Evolutionary conservation across 2,888 invertebrate species (phyloP).

Genomic region (Limnephilus lunatus): DNA sequence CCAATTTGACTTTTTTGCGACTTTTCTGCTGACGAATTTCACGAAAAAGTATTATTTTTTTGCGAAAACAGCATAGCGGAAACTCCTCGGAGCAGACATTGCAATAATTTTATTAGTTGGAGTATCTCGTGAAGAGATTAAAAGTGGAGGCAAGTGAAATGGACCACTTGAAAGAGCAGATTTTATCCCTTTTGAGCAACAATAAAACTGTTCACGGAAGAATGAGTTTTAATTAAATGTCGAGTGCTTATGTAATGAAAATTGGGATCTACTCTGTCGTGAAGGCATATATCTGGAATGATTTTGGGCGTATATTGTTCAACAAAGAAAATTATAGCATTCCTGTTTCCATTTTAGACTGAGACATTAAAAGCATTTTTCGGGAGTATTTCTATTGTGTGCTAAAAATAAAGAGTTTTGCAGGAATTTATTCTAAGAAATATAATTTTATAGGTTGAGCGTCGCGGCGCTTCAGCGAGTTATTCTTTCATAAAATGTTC

Average conservation of each 20-base stretch:
- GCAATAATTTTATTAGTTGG: slow-evolving; percentile 59
- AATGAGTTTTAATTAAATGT: slow-evolving; percentile 63
- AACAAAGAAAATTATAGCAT: slow-evolving; percentile 13
- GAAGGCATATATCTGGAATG: slow-evolving; percentile 43
- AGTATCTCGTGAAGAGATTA: slow-evolving; percentile 59
- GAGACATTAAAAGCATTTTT: neutral
- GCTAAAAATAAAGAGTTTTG: neutral
- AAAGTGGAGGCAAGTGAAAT: slow-evolving; percentile 52
- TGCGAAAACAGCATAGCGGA: neutral
- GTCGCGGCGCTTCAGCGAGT: neutral
- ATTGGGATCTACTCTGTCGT: slow-evolving; percentile 53
- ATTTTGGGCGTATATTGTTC: slow-evolving; percentile 39
- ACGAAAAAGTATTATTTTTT: neutral
- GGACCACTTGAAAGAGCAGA: slow-evolving; percentile 61
- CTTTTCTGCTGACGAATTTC: neutral
- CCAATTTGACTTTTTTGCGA: neutral
- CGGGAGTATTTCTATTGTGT: neutral
- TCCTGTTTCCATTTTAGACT: slow-evolving; percentile 34
- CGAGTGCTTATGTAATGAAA: slow-evolving; percentile 58
- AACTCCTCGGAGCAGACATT: slow-evolving; percentile 32
- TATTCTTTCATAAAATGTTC: neutral
- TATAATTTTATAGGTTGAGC: neutral
- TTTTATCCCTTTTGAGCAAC: slow-evolving; percentile 60
- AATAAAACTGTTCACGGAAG: slow-evolving; percentile 62
- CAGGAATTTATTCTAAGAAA: neutral